Evolutionary conservation across 2,797 vertebrate genomes (phyloP).

Genomic region (Betta splendens): DNA sequence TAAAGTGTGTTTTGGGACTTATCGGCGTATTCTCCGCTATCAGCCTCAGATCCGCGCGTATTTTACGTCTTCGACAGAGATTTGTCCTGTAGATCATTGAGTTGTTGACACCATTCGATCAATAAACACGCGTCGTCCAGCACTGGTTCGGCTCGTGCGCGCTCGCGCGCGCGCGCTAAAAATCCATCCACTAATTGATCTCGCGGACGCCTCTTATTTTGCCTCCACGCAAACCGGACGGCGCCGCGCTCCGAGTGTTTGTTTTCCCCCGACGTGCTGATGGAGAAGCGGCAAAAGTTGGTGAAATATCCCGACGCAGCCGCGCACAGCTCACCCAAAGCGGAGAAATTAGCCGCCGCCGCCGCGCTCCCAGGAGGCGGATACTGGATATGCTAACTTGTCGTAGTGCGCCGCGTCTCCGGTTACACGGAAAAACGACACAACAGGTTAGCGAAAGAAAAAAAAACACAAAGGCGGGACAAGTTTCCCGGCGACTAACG

Average conservation of each 20-base stretch:
- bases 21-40: constrained; percentile 70
- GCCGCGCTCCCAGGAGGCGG: constrained; percentile 18
- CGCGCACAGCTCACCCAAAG: constrained; percentile 10
- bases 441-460: constrained; percentile 69
- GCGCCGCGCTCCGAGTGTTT: constrained; percentile 8
- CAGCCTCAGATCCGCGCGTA: constrained; percentile 66
- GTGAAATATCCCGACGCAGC: constrained; percentile 24
- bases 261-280: constrained; percentile 9
- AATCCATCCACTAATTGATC: constrained; percentile 63
- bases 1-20: constrained; percentile 63
- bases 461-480: not conserved
- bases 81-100: constrained; percentile 65
- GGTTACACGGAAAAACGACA: constrained; percentile 43
- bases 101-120: constrained; percentile 41
- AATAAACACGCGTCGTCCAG: constrained; percentile 44
- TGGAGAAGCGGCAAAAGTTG: constrained; percentile 32
- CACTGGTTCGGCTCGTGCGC: constrained; percentile 4
- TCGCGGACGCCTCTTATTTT: constrained; percentile 14
- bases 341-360: constrained; percentile 7
- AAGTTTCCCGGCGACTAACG: constrained; percentile 15
- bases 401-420: constrained; percentile 35
- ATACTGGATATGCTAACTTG: constrained; percentile 36
- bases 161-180: not conserved
- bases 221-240: constrained; percentile 21
- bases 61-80: constrained; percentile 65